Evolutionary conservation across 2,113 vertebrate genomes (phyloP).

Genomic region (Seriola aureovittata): DNA sequence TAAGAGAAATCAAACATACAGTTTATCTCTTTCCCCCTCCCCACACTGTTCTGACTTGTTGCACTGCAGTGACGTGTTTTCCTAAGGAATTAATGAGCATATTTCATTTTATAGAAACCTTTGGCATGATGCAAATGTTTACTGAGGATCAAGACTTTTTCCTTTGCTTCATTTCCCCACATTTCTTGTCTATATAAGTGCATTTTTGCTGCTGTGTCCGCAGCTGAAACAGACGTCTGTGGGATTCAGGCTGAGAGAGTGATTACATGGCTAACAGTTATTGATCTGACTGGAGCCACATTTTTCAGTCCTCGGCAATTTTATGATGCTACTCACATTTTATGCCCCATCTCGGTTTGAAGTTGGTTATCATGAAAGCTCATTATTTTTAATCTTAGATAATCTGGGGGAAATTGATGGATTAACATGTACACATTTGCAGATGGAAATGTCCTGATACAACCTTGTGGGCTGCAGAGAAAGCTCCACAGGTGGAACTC

Average conservation of each 20-base stretch:
- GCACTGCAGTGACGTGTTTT: not conserved
- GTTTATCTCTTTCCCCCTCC: slow-evolving; percentile 26
- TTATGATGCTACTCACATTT: slow-evolving; percentile 6
- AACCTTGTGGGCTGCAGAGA: not conserved
- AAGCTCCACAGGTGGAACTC: not conserved
- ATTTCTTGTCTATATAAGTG: too few species aligned
- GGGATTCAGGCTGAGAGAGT: not conserved
- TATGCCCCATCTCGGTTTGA: not conserved
- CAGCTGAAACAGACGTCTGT: not conserved
- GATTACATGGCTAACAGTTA: slow-evolving; percentile 15
- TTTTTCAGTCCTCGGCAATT: not conserved
- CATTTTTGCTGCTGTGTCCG: not conserved
- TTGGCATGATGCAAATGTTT: not conserved
- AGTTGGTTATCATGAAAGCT: not conserved
- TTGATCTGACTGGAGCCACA: slow-evolving; percentile 17
- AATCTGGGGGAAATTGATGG: not conserved
- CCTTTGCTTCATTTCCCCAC: not conserved
- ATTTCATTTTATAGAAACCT: not conserved
- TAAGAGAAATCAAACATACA: slow-evolving; percentile 22
- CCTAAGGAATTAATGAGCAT: not conserved
- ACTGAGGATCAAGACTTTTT: not conserved
- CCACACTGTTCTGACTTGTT: slow-evolving; percentile 3
- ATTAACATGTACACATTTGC: not conserved
- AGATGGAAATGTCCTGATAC: not conserved
- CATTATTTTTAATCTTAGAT: not conserved